Base-by-base conservation (phyloP, 2,888 invertebrate genomes). In the Malacosoma neustria region DNA sequence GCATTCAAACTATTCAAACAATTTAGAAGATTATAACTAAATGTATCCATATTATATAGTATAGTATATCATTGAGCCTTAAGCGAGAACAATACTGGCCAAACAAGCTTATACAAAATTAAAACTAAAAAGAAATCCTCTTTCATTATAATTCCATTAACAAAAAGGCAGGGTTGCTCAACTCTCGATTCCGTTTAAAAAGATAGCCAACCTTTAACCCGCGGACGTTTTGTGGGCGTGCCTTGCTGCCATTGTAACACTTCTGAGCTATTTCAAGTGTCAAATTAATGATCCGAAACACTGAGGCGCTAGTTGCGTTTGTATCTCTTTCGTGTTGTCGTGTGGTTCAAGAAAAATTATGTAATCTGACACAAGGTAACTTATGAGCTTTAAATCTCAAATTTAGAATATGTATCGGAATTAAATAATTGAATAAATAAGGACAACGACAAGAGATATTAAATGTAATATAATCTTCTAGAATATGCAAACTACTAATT, bases 221-320 rank as follows among this genome's bases (percentile, higher is more conserved):
- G 62, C 48, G 42, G 53, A 48, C 57, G 66, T 56, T 63, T 71
- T 60, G 76, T 75, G 67, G 80, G 80, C 76, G 79, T 64, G 51
- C 50, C 62, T 35, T 51, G 52, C 49, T 50, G 58, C 64, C 69
- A 65, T 71, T 73, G 74, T 74, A 72, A 71, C 66, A 67, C 70
- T 70, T 65, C 62, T 56, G 57, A 67, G 65, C 64, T 63, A 71
- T 72, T 71, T 60, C 61, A 58, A 74, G 75, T 80, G 81, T 82
- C 82, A 79, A 79, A 80, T 81, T 81, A 81, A 81, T 81, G 79
- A 75, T 74, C 63, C 71, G 72, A 70, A 74, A 70, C 70, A 67
- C 65, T 64, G 65, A 68, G 64, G 61, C 57, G 64, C 54, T 65
- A 44, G 64, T 47, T 57, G 53, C 53, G 70, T 68, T 50, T 46